phyloP scores from a whole-genome alignment of 2,113 vertebrate species.

The Axis porcinus region DNA sequence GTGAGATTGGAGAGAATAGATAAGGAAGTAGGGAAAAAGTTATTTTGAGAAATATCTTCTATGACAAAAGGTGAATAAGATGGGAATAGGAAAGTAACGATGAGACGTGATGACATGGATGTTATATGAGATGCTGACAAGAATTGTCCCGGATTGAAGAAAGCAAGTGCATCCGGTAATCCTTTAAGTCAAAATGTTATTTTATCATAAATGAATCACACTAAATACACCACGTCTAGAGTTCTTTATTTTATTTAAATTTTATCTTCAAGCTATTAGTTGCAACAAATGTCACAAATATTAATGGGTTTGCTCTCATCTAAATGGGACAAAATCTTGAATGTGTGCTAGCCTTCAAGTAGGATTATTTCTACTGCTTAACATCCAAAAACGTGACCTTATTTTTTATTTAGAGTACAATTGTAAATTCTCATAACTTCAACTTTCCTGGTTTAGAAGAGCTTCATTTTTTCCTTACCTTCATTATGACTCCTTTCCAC shows the following conservation, averaged over 20 bases:
- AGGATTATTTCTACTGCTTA: not conserved
- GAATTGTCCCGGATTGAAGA: not conserved
- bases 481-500: not conserved
- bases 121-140: not conserved
- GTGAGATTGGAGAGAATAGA: not conserved
- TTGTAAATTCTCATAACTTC: not conserved
- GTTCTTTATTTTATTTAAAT: not conserved
- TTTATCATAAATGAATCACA: not conserved
- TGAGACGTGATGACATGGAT: accelerated
- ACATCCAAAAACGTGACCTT: not conserved
- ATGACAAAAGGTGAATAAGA: not conserved
- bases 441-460: not conserved
- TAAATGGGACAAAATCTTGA: not conserved
- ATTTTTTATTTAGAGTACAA: not conserved
- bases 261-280: not conserved
- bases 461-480: not conserved
- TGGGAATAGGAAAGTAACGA: not conserved
- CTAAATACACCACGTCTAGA: not conserved
- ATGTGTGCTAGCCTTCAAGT: not conserved
- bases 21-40: not conserved
- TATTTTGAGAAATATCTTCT: not conserved
- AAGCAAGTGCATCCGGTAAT: not conserved
- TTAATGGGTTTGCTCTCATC: not conserved
- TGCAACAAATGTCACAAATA: not conserved
- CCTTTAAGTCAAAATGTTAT: not conserved